These are phyloP conservation scores for Ennomos fuscantarius DNA, from an alignment of 2,888 invertebrate species.

Conservation along the genomic window DNA sequence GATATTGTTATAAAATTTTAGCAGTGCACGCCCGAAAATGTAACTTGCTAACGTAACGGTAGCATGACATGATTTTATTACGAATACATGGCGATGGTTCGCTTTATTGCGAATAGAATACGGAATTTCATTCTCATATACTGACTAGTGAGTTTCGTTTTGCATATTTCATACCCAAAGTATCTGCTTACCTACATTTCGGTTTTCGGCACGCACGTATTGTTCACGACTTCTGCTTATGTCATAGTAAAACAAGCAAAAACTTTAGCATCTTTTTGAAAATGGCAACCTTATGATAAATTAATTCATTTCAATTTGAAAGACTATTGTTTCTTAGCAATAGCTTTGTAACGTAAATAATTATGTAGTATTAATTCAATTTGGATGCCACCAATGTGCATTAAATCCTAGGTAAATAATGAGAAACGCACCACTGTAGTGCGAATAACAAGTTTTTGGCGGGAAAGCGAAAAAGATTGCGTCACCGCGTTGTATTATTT, in stretches of 20 bases:
- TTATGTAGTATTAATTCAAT: too few relatives aligned
- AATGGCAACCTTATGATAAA: not conserved
- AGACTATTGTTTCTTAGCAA: too few relatives aligned
- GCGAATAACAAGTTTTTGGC: too few relatives aligned
- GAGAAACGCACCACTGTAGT: too few relatives aligned
- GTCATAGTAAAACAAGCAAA: not conserved
- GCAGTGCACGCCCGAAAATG: conserved; percentile 31
- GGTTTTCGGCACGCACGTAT: conserved; percentile 17
- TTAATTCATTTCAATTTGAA: not conserved
- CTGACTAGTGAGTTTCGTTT: too few relatives aligned
- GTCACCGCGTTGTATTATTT: too few relatives aligned
- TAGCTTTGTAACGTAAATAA: too few relatives aligned
- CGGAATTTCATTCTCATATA: conserved; percentile 12
- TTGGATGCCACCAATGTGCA: too few relatives aligned
- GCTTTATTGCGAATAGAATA: conserved; percentile 28
- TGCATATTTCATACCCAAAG: conserved; percentile 4
- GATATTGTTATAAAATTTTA: conserved; percentile 46
- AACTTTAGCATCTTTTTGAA: not conserved
- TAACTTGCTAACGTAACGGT: conserved; percentile 28
- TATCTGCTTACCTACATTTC: conserved; percentile 11
- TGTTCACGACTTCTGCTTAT: conserved; percentile 3
- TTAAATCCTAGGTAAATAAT: too few relatives aligned
- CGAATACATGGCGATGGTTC: conserved; percentile 17
- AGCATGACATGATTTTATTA: conserved; percentile 35
- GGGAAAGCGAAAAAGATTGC: too few relatives aligned